Conservation (phyloP, 2,797 vertebrate species). For the Peromyscus eremicus region DNA sequence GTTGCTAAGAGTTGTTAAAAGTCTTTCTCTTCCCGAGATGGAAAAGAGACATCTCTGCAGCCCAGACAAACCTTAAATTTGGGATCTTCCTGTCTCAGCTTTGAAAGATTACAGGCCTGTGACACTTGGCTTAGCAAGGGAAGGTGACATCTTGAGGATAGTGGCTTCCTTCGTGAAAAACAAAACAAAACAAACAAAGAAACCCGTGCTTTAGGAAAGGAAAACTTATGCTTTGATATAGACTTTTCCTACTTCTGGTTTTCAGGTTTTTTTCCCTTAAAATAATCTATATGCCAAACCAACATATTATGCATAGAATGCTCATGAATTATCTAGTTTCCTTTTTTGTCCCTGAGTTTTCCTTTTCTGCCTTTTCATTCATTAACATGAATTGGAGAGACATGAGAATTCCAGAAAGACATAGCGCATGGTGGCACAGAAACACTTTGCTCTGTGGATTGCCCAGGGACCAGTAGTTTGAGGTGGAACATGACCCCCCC, state of each 20-base stretch:
- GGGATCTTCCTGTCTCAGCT: neutral
- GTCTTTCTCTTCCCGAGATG: neutral
- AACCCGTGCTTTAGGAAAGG: neutral
- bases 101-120: neutral
- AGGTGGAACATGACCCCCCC: constrained; percentile 1
- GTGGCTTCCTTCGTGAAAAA: neutral
- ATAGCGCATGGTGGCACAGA: neutral
- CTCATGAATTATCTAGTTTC: neutral
- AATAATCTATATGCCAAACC: neutral
- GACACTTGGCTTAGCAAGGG: neutral
- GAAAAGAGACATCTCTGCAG: neutral
- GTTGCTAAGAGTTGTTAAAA: neutral
- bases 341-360: neutral
- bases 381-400: neutral
- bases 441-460: constrained; percentile 36
- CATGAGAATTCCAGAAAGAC: constrained; percentile 22
- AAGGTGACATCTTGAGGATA: neutral
- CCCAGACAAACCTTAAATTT: neutral
- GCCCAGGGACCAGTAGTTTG: constrained; percentile 24
- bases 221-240: neutral
- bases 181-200: too few relatives aligned
- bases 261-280: neutral
- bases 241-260: neutral
- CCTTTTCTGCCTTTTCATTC: constrained; percentile 32
- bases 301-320: neutral